Percentiles rank a stretch among this genome's conserved stretches.
Conservation (phyloP, 2,888 invertebrate species). For the Steinernema scapterisci region DNA sequence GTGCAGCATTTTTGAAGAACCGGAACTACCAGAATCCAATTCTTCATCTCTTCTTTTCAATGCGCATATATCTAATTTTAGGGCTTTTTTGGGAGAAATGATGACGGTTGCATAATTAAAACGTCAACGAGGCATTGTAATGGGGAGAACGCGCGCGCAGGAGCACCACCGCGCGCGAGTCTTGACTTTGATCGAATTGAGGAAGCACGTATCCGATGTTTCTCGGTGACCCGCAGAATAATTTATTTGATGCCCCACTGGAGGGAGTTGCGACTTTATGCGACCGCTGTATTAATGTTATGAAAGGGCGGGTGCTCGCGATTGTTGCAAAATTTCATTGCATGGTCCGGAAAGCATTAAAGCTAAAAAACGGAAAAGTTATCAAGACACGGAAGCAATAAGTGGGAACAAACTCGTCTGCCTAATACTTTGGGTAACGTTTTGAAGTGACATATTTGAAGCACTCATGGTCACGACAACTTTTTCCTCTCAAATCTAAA, state of each 20-base stretch:
- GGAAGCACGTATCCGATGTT: not conserved
- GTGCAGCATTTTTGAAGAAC: no score
- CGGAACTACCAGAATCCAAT: not conserved
- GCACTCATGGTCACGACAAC: not conserved
- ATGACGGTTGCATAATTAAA: conserved; percentile 28
- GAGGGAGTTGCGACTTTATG: conserved; percentile 1
- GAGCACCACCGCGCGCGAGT: not conserved
- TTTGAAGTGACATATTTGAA: not conserved
- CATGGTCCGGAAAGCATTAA: no score
- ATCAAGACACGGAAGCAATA: no score
- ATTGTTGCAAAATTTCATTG: no score
- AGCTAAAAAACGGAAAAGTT: no score
- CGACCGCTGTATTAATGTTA: not conserved
- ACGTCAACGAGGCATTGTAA: not conserved
- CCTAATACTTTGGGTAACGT: not conserved
- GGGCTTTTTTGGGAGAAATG: not conserved
- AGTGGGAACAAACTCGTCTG: no score
- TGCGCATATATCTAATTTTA: conserved; percentile 1
- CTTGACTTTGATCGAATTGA: not conserved
- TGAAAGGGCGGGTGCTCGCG: not conserved
- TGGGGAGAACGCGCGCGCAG: not conserved
- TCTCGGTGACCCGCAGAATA: conserved; percentile 22
- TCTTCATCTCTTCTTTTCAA: not conserved
- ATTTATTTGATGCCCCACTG: conserved; percentile 1
- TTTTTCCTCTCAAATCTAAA: no score